Percentiles rank a stretch among this genome's conserved stretches.
Evolutionary conservation across 2,888 invertebrate genomes (phyloP).

Genomic region (Myathropa florea): DNA sequence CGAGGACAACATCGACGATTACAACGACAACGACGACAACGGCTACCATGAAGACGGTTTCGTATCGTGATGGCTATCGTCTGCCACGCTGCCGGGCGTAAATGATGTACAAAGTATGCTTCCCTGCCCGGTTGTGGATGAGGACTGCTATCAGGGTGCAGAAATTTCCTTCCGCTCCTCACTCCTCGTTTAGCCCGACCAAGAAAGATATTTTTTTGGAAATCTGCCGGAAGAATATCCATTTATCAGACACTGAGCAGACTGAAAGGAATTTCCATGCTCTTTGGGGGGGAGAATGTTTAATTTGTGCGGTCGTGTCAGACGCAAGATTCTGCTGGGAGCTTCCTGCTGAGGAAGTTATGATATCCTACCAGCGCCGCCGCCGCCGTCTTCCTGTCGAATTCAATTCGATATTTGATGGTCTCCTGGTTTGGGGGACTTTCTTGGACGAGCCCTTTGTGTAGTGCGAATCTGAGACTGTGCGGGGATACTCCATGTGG

Average conservation of each 20-base stretch:
- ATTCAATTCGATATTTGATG: constrained; percentile 36
- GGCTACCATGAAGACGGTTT: constrained; percentile 16
- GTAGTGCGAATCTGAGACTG: no score
- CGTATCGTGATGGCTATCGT: constrained; percentile 55
- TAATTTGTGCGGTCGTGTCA: constrained; percentile 43
- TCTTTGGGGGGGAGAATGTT: constrained; percentile 44
- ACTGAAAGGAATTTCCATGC: constrained; percentile 57
- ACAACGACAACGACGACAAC: constrained; percentile 2
- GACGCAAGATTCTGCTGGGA: constrained; percentile 12
- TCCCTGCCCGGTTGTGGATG: constrained; percentile 13
- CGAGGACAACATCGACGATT: constrained; percentile 8
- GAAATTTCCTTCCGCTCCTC: constrained; percentile 12
- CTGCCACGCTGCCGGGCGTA: constrained; percentile 55
- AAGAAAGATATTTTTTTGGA: constrained; percentile 26
- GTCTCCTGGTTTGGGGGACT: neutral
- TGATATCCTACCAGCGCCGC: constrained; percentile 2
- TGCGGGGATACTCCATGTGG: neutral
- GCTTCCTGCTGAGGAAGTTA: constrained; percentile 55
- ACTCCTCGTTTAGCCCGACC: constrained; percentile 1
- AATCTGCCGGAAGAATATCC: constrained; percentile 68
- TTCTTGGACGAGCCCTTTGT: neutral
- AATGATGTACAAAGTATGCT: constrained; percentile 45
- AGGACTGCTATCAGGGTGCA: constrained; percentile 49
- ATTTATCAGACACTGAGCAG: constrained; percentile 64
- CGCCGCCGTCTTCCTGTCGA: neutral